Base-by-base conservation (phyloP, 2,113 vertebrate genomes). In the Corapipo altera region DNA sequence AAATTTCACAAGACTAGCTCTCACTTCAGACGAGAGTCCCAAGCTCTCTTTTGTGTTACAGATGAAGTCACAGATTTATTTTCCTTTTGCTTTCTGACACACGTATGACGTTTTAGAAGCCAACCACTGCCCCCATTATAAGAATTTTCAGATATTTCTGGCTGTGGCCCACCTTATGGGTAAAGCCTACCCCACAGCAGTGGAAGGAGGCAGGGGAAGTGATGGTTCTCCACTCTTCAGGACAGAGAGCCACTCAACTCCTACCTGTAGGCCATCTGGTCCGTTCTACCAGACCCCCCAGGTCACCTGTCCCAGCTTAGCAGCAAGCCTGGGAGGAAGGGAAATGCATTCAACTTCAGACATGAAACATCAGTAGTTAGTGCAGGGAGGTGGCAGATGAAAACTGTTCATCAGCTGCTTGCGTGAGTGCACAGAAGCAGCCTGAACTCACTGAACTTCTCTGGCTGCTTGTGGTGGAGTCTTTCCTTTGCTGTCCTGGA, bases 401-500 rank as follows among this genome's bases (percentile, higher is more conserved):
- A 73, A 82, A 48, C 33, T 20, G 24, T 44, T 44, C 65, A 39
- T 39, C 59, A 86, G 59, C 33, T 20, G 58, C 62, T 76, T 0
- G 0, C 5, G 32, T 57, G 35, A 78, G 48, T 8, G 28, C 2
- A 1, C 46, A 69, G 57, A 46, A 85, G 27, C 23, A 57, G 15
- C 24, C 49, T 61, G 32, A 79, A 32, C 41, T 41, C 5, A 0
- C 39, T 41, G 39, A 41, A 41, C 39, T 27, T 44, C 5, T 3
- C 64, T 46, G 64, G 33, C 32, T 85, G 57, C 13, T 43, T 2
- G 1, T 1, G 1, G 26, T 0, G 1, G 32, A 8, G 20, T 33
- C 48, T 67, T 26, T 75, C 1, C 2, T 77, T 55, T 82, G 39
- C 71, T 51, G 2, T 9, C 71, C 33, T 28, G 57, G n/a, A 24